Conservation (phyloP, 2,113 vertebrate genomes). For the Spea multiplicata region DNA sequence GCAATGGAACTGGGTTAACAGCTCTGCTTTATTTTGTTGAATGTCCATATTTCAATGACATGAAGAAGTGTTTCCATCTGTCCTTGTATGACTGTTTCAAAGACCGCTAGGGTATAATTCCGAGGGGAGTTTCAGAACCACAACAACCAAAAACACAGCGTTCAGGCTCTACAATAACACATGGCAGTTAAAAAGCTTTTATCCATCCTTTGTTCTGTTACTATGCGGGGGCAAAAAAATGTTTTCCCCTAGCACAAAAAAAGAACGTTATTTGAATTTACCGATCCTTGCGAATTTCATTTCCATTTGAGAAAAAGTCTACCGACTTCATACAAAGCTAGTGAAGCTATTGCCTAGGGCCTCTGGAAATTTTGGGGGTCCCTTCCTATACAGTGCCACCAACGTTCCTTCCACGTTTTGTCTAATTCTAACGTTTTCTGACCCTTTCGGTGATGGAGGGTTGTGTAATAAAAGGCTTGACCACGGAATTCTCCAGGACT, state of each 20-base stretch:
- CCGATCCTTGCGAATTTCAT: too few relatives aligned
- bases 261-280: too few relatives aligned
- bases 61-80: not conserved
- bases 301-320: too few relatives aligned
- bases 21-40: not conserved
- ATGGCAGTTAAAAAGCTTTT: constrained; percentile 11
- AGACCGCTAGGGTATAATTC: constrained; percentile 1
- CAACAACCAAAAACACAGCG: constrained; percentile 8
- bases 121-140: not conserved
- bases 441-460: not conserved
- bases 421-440: not conserved
- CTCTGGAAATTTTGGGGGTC: too few relatives aligned
- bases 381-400: too few relatives aligned
- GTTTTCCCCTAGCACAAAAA: too few relatives aligned
- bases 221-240: too few relatives aligned
- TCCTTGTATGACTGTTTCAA: constrained; percentile 25
- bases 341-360: too few relatives aligned
- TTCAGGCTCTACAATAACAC: not conserved
- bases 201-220: not conserved
- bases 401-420: too few relatives aligned
- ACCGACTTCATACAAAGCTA: too few relatives aligned
- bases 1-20: not conserved
- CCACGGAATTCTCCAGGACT: not conserved
- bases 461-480: not conserved
- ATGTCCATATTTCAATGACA: constrained; percentile 9